Conservation (phyloP, 2,113 vertebrate species). For the Scomber colias region DNA sequence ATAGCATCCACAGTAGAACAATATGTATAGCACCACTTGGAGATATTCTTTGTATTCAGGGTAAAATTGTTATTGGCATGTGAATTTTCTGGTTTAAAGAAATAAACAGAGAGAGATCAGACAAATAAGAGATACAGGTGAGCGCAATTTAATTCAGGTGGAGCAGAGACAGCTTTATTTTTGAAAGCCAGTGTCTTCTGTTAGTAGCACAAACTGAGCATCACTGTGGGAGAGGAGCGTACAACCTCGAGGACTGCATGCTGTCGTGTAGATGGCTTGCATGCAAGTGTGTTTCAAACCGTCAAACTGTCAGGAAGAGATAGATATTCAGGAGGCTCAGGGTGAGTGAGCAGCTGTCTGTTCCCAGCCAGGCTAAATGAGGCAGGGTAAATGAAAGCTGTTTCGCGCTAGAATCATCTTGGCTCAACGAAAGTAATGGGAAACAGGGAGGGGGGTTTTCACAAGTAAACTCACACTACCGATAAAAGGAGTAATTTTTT, state of each 20-base stretch:
- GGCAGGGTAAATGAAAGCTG: constrained; percentile 50
- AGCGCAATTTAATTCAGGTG: no score
- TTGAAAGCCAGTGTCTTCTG: neutral
- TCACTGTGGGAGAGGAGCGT: neutral
- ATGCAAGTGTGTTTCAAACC: constrained; percentile 14
- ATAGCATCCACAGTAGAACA: no score
- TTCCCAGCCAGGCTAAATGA: constrained; percentile 62
- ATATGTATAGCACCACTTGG: no score
- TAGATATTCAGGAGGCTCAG: neutral
- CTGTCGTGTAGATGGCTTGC: neutral
- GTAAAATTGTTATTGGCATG: no score
- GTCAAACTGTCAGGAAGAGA: neutral
- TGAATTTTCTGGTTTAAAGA: no score
- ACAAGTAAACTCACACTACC: neutral
- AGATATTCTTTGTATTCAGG: no score
- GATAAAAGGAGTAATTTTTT: constrained; percentile 17
- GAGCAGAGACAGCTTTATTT: neutral
- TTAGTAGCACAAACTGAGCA: neutral
- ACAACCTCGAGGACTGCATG: neutral
- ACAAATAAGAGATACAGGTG: no score
- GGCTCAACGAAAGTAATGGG: constrained; percentile 36
- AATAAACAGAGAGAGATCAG: no score
- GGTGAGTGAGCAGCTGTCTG: constrained; percentile 57
- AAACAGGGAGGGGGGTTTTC: constrained; percentile 4
- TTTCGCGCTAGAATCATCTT: constrained; percentile 42